Evolutionary conservation across 2,888 invertebrate genomes (phyloP).

Genomic region (Cryptosula pallasiana): DNA sequence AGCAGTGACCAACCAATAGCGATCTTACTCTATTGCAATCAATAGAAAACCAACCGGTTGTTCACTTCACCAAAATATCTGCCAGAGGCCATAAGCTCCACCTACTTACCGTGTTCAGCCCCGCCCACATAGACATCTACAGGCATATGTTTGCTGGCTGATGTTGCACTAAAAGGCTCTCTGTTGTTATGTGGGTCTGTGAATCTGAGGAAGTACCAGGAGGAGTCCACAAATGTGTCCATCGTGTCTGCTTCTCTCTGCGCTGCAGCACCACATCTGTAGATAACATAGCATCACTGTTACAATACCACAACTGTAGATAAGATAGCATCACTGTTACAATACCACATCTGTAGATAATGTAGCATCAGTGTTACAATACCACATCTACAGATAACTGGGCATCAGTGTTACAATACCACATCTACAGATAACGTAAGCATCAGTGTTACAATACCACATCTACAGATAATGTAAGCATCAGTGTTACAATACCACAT

Average conservation of each 20-base stretch:
- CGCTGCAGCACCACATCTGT: slow-evolving; percentile 59
- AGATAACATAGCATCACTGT: background rate
- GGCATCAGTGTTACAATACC: no score
- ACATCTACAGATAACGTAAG: no score
- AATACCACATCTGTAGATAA: slow-evolving; percentile 43
- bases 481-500: no score
- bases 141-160: slow-evolving; percentile 65
- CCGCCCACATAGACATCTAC: slow-evolving; percentile 95
- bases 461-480: no score
- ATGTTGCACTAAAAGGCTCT: slow-evolving; percentile 65
- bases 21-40: no score
- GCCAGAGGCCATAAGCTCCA: no score
- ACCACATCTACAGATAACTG: no score
- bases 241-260: slow-evolving; percentile 90
- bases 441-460: no score
- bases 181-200: slow-evolving; percentile 71
- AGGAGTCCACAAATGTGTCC: slow-evolving; percentile 99
- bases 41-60: no score
- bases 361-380: no score
- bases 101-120: slow-evolving; percentile 78
- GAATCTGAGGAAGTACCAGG: slow-evolving; percentile 94
- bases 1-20: no score
- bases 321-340: slow-evolving; percentile 24
- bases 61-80: no score
- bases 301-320: slow-evolving; percentile 50